Conservation (phyloP, 2,113 vertebrate species). For the Perognathus longimembris region DNA sequence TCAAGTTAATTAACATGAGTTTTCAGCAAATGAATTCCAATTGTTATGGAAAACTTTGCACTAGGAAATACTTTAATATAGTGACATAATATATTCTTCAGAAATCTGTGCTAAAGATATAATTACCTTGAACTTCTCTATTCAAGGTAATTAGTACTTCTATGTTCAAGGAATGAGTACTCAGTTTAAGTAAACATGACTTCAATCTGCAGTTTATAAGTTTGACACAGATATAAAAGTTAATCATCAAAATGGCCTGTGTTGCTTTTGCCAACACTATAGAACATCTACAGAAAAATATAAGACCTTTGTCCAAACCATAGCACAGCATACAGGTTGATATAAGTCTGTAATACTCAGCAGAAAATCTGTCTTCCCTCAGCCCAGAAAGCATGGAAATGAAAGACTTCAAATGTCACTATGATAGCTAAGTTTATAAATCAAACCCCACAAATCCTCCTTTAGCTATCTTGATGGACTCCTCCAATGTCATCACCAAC, state of each 20-base stretch:
- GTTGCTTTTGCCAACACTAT: background rate
- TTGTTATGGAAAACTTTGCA: too few relatives aligned
- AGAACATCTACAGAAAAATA: background rate
- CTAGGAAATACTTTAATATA: too few relatives aligned
- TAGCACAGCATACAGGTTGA: background rate
- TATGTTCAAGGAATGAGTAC: background rate
- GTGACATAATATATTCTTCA: too few relatives aligned
- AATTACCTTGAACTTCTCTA: too few relatives aligned
- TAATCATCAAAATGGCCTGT: background rate
- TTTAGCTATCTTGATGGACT: background rate
- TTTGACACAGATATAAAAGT: constrained; percentile 40
- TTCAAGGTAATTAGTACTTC: too few relatives aligned
- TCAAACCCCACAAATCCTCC: background rate
- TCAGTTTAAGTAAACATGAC: background rate
- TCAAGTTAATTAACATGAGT: too few relatives aligned
- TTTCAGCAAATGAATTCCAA: too few relatives aligned
- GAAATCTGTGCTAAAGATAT: too few relatives aligned
- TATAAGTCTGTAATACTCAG: background rate
- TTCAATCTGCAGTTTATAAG: background rate
- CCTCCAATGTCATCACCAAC: background rate
- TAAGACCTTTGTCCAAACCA: constrained; percentile 13
- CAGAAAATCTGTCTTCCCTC: background rate
- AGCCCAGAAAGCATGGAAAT: background rate
- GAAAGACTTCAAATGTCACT: background rate
- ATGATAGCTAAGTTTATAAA: background rate